phyloP scores from a whole-genome alignment of 2,888 invertebrate species.

The Arge pagana region DNA sequence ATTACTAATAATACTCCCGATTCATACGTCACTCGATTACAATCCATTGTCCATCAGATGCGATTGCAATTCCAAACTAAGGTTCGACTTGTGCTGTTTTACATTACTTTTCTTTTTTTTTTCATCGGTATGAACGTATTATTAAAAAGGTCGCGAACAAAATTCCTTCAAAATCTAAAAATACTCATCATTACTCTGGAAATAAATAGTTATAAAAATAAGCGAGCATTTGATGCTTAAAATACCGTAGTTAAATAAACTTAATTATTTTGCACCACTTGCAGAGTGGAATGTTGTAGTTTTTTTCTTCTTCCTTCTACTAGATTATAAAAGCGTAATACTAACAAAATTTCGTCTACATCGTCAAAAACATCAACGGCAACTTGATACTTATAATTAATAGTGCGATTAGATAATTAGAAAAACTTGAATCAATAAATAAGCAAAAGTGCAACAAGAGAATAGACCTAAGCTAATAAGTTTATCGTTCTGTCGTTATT shows the following conservation, averaged over 20 bases:
- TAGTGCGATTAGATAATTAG: conserved; percentile 46
- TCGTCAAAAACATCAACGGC: conserved; percentile 47
- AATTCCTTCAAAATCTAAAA: conserved; percentile 17
- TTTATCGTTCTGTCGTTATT: conserved; percentile 14
- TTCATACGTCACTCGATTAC: too few species aligned
- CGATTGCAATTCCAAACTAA: too few species aligned
- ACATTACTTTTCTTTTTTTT: background rate
- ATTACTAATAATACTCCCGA: too few species aligned
- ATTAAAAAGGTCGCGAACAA: too few species aligned
- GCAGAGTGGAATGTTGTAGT: conserved; percentile 53
- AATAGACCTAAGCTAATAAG: conserved; percentile 37
- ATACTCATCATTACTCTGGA: conserved; percentile 43
- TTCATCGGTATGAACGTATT: background rate
- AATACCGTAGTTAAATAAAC: conserved; percentile 46
- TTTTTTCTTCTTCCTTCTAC: conserved; percentile 34
- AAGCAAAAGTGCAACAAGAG: conserved; percentile 54
- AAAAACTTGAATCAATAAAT: conserved; percentile 52
- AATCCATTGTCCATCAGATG: too few species aligned
- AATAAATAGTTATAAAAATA: conserved; percentile 58
- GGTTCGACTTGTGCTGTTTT: too few species aligned
- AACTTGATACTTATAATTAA: conserved; percentile 31
- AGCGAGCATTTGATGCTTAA: conserved; percentile 53
- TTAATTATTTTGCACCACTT: conserved; percentile 53
- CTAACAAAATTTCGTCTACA: conserved; percentile 47
- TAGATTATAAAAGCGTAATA: conserved; percentile 51